Conservation (phyloP, 2,888 invertebrate genomes). For the Drosophila stalkeri region DNA sequence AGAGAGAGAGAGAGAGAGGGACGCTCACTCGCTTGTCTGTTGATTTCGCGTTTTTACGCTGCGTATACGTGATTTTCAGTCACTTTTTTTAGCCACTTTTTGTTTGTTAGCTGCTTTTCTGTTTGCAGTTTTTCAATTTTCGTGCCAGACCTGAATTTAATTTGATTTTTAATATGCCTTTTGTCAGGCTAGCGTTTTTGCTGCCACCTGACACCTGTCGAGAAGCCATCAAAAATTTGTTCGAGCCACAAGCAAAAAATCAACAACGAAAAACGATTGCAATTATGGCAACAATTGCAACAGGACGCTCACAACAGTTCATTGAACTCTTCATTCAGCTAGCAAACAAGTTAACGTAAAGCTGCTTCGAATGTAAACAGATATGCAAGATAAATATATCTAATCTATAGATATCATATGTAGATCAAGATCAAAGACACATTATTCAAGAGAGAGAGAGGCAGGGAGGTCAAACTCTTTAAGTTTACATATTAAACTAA, state of each 20-base stretch:
- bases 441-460: no score
- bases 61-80: conserved; percentile 56
- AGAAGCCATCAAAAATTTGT: conserved; percentile 7
- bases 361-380: not conserved
- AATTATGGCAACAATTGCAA: not conserved
- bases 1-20: conserved; percentile 1
- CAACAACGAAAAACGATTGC: conserved; percentile 1
- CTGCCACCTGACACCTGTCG: conserved; percentile 19
- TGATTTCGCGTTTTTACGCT: conserved; percentile 53
- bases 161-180: conserved; percentile 44
- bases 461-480: no score
- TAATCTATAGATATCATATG: not conserved
- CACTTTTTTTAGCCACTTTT: conserved; percentile 4
- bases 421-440: not conserved
- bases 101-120: not conserved
- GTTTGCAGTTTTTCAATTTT: conserved; percentile 32
- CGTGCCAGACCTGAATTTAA: conserved; percentile 48
- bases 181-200: conserved; percentile 10
- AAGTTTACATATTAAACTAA: no score
- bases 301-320: conserved; percentile 2
- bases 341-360: not conserved
- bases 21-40: conserved; percentile 13
- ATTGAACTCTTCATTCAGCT: not conserved
- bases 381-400: not conserved
- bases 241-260: conserved; percentile 2